Evolutionary conservation across 2,888 invertebrate genomes (phyloP), one percentile per base, ranked within the genome.

Genomic region (Gari tellinella): DNA sequence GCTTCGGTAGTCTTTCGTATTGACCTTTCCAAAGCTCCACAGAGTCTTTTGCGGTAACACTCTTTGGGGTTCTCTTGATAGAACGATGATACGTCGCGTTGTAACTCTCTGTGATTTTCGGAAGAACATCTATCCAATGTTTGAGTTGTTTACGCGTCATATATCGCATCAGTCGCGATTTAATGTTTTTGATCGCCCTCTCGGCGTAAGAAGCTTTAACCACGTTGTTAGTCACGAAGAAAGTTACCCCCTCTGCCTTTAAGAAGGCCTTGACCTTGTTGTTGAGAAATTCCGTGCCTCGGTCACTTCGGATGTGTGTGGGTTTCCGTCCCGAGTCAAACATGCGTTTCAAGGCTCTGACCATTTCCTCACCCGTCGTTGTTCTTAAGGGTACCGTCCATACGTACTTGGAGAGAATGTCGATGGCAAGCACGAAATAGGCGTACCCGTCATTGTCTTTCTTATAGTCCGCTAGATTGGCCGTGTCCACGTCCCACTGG

Each of bases 401-500:
- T n/a, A 74, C 57, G 45, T 31, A 64, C 31, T 63, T 64, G 5
- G 64, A 69, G 2, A 69, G 17, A 31, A 74, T 58, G 51, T 69
- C 64, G 1, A 69, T 53, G 14, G 49, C 69, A 15, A 69, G 19
- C 26, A 68, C 15, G 38, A 68, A 68, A 53, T 68, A 73, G 19
- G 41, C 63, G 55, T 66, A 61, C 5, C 66, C 56, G 31, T 66
- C 63, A 52, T 75, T 70, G 23, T 62, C 60, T 49, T 75, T 66
- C 26, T 57, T 49, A 19, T 69, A 70, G 1, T 45, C 23, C 10
- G 25, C 41, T 62, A 76, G 63, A 38, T 66, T 61, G 55, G 70
- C 70, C 5, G 58, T 57, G 55, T 75, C 70, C 14, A 53, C 57
- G 15, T 75, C 69, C 66, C 70, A 75, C 45, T 66, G 75, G 66